These are phyloP conservation scores for Drosophila athabasca DNA, from an alignment of 1,140 invertebrate species.

Conservation along the genomic window DNA sequence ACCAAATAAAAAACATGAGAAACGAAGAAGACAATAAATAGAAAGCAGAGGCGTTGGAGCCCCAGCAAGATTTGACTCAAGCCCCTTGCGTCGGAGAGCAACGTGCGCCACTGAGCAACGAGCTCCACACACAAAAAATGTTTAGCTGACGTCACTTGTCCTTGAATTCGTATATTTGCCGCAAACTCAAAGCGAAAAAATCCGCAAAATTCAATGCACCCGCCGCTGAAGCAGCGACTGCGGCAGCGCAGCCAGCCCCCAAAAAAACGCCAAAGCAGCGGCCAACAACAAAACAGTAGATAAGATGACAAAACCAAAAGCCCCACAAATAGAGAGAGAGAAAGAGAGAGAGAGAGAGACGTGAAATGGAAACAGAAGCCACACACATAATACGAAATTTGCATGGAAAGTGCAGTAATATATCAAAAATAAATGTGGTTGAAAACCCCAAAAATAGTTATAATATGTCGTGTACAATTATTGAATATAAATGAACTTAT, in stretches of 20 bases:
- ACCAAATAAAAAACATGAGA: conserved; percentile 27
- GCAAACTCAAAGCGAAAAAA: conserved; percentile 62
- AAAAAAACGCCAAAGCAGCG: conserved; percentile 26
- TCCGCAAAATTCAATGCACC: conserved; percentile 78
- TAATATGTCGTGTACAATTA: conserved; percentile 6
- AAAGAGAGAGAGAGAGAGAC: conserved; percentile 9
- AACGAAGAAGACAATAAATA: conserved; percentile 41
- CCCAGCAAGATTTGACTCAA: too few relatives aligned
- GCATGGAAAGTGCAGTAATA: conserved; percentile 13
- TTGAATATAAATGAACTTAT: neutral
- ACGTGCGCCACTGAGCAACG: neutral
- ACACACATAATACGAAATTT: conserved; percentile 5
- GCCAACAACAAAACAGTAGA: conserved; percentile 33
- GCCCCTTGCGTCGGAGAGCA: too few relatives aligned
- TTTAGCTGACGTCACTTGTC: conserved; percentile 81
- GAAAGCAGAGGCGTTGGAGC: conserved; percentile 54
- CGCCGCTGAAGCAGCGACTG: conserved; percentile 19
- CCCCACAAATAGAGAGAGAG: conserved; percentile 13
- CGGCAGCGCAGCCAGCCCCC: conserved; percentile 17
- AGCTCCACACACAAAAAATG: conserved; percentile 52
- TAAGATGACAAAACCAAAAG: conserved; percentile 31
- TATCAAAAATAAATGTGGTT: neutral
- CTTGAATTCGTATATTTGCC: conserved; percentile 78
- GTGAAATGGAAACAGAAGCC: conserved; percentile 18
- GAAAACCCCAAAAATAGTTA: too few relatives aligned